A percentile compares a stretch with the other conserved stretches of the same genome.
phyloP scores from a whole-genome alignment of 2,888 invertebrate species.

The Ctenicera cuprea region DNA sequence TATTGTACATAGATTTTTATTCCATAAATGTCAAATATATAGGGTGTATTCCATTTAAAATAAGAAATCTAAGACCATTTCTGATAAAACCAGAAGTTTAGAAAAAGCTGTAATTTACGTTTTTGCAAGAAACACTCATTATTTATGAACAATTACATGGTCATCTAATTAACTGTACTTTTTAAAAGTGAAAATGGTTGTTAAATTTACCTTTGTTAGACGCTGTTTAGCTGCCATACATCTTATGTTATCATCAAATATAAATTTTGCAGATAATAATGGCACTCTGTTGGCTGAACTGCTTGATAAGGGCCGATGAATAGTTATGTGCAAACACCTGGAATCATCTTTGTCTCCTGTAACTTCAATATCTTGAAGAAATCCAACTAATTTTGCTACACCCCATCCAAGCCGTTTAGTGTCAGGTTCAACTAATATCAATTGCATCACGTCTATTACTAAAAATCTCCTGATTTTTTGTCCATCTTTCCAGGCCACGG shows the following conservation, averaged over 20 bases:
- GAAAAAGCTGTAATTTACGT: too few species aligned
- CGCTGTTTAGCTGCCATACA: constrained; percentile 99
- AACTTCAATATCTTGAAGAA: constrained; percentile 96
- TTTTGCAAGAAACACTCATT: too few species aligned
- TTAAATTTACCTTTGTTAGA: constrained; percentile 86
- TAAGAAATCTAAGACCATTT: too few species aligned
- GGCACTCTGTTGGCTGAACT: constrained; percentile 76
- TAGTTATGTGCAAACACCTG: constrained; percentile 93
- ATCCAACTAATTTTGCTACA: constrained; percentile 96
- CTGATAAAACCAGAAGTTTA: too few species aligned
- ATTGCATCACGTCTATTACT: constrained; percentile 95
- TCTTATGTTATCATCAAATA: constrained; percentile 98
- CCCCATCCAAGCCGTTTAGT: constrained; percentile 97
- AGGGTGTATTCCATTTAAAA: too few species aligned
- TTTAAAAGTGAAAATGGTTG: too few species aligned
- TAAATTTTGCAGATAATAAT: constrained; percentile 92
- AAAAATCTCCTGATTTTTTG: constrained; percentile 94
- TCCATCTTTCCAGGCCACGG: constrained; percentile 92
- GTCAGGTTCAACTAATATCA: constrained; percentile 98
- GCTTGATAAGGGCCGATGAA: constrained; percentile 86
- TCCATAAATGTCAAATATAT: too few species aligned
- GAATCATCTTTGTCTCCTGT: constrained; percentile 98
- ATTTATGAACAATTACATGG: too few species aligned
- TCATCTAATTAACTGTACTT: too few species aligned
- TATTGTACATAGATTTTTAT: too few species aligned